phyloP scores from a whole-genome alignment of 2,888 invertebrate species.

The Dasysyrphus tricinctus region DNA sequence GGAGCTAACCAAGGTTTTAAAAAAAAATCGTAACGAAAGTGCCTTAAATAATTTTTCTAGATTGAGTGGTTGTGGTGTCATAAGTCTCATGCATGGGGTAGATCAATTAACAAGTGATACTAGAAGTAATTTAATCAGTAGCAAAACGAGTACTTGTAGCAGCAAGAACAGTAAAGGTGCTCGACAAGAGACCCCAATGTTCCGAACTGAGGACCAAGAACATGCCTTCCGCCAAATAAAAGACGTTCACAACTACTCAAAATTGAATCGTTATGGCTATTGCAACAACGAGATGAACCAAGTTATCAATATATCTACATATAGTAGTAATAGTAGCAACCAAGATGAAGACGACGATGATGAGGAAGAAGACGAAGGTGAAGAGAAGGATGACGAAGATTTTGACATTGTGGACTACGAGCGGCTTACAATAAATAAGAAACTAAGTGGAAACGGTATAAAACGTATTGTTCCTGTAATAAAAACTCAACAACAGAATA shows the following conservation, averaged over 20 bases:
- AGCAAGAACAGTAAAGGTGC: constrained; percentile 47
- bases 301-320: constrained; percentile 37
- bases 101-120: constrained; percentile 50
- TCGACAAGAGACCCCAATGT: constrained; percentile 56
- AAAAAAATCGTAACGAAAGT: constrained; percentile 45
- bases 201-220: constrained; percentile 82
- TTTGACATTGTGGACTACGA: constrained; percentile 73
- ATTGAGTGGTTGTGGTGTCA: neutral
- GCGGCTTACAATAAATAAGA: constrained; percentile 30
- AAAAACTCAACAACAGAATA: neutral
- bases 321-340: constrained; percentile 76
- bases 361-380: constrained; percentile 76
- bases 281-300: constrained; percentile 76
- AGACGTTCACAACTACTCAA: constrained; percentile 83
- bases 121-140: constrained; percentile 41
- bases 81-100: neutral
- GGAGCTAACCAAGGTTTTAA: constrained; percentile 10
- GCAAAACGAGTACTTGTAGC: constrained; percentile 36
- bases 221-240: constrained; percentile 82
- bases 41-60: constrained; percentile 47
- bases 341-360: constrained; percentile 78
- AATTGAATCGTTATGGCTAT: constrained; percentile 79
- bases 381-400: constrained; percentile 76
- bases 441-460: constrained; percentile 5
- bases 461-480: neutral